A percentile compares a stretch with the other conserved stretches of the same genome.
Conservation (phyloP, 2,113 vertebrate genomes). For the Tympanuchus pallidicinctus region DNA sequence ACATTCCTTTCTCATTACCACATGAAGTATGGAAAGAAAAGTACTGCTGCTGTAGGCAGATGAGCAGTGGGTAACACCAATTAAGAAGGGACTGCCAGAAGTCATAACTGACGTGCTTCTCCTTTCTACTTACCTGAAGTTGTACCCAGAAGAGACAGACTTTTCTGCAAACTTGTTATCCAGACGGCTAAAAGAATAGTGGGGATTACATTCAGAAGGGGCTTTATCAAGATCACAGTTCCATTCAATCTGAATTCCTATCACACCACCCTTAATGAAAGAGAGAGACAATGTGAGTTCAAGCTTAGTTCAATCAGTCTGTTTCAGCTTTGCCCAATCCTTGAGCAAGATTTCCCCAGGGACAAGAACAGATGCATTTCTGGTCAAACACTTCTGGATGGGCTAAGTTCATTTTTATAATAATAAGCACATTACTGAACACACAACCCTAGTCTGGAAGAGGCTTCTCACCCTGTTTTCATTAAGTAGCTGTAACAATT, state of each 20-base stretch:
- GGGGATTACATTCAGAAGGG: slow-evolving; percentile 86
- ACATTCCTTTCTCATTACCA: background rate
- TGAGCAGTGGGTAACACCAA: background rate
- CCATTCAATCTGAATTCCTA: slow-evolving; percentile 94
- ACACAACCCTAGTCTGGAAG: background rate
- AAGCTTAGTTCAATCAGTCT: background rate
- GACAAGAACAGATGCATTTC: background rate
- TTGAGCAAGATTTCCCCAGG: background rate
- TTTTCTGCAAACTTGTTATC: slow-evolving; percentile 81
- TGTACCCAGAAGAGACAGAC: slow-evolving; percentile 89
- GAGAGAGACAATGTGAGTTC: slow-evolving; percentile 59
- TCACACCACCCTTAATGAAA: slow-evolving; percentile 88
- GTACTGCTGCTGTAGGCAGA: background rate
- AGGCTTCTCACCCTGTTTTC: background rate
- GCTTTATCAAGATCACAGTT: slow-evolving; percentile 93
- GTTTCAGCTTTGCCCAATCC: background rate
- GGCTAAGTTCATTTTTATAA: background rate
- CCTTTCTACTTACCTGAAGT: slow-evolving; percentile 87
- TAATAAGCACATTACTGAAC: no score
- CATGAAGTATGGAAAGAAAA: background rate
- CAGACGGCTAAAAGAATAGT: slow-evolving; percentile 91
- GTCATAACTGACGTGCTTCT: background rate
- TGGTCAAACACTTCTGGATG: background rate
- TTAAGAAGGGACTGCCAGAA: background rate
- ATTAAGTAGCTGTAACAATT: background rate